Base-by-base conservation (phyloP, 2,888 invertebrate genomes). In the Andrena camellia region DNA sequence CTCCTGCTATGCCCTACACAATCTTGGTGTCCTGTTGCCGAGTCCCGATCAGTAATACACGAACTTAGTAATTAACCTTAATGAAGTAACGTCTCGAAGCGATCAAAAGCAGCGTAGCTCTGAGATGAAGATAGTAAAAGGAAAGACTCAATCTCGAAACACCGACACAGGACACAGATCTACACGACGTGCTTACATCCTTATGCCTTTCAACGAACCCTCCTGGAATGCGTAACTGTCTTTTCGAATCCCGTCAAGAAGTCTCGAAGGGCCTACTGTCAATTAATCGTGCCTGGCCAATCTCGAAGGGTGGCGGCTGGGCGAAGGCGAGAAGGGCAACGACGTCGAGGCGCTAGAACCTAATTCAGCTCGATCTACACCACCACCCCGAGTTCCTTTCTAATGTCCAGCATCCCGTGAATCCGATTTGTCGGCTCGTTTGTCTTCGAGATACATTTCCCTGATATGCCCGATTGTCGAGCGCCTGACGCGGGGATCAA, bases 221-320 rank as follows among this genome's bases (percentile, higher is more conserved):
- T 88, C 86, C 85, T 78, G 90, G 88, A 91, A 90, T 90, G 84
- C 88, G 85, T 82, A 64, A 84, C 90, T 91, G 93, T 93, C 93
- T 86, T 77, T 91, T 91, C 90, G 91, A 92, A 91, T 93, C 91
- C 90, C 89, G 89, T 90, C 89, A 86, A 86, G 89, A 82, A 89
- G 88, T 91, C 91, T 90, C 90, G 88, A 87, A 89, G 91, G 90
- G 90, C 81, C 90, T 87, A 87, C 87, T 89, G 91, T 92, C 93
- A 91, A 93, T 93, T 93, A 93, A 93, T 93, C 93, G 91, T 88
- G 89, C 86, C 91, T 87, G 88, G 91, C 91, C 92, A 93, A 93
- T 93, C 91, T 91, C 85, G 87, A 86, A 84, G 86, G 89, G 84
- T 83, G 83, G 84, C 76, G 84, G 74, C 77, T 85, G 68, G 83